Conservation (phyloP, 1,140 invertebrate species). For the Maconellicoccus hirsutus region DNA sequence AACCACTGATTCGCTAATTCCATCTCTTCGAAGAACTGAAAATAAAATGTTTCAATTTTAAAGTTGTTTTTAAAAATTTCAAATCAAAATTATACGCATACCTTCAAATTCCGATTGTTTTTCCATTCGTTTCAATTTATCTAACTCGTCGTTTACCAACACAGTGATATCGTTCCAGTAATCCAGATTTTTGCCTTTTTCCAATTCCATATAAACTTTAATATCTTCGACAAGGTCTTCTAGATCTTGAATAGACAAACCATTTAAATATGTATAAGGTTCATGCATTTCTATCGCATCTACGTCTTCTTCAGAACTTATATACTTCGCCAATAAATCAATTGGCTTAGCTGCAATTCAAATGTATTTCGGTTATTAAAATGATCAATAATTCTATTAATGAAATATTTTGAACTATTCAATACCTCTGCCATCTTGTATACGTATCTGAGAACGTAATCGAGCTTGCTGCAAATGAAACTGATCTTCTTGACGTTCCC, state of each 20-base stretch:
- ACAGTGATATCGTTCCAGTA: slow-evolving; percentile 97
- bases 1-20: slow-evolving; percentile 85
- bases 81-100: not conserved
- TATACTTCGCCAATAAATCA: slow-evolving; percentile 92
- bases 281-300: slow-evolving; percentile 96
- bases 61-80: not conserved
- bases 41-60: slow-evolving; percentile 24
- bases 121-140: slow-evolving; percentile 68
- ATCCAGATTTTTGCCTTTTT: slow-evolving; percentile 72
- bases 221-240: slow-evolving; percentile 97
- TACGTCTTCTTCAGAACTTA: slow-evolving; percentile 81
- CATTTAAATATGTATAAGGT: slow-evolving; percentile 91
- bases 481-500: slow-evolving; percentile 88
- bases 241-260: slow-evolving; percentile 80
- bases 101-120: slow-evolving; percentile 35
- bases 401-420: not conserved
- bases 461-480: slow-evolving; percentile 84
- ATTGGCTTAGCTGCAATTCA: slow-evolving; percentile 79
- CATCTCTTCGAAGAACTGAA: slow-evolving; percentile 63
- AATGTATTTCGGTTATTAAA: slow-evolving; percentile 14
- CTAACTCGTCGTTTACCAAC: slow-evolving; percentile 89
- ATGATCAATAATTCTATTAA: not conserved
- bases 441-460: slow-evolving; percentile 82
- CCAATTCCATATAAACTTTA: slow-evolving; percentile 76
- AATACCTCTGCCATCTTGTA: slow-evolving; percentile 69